Evolutionary conservation across 2,888 invertebrate species (phyloP).

Genomic region (Marronus borbonicus): DNA sequence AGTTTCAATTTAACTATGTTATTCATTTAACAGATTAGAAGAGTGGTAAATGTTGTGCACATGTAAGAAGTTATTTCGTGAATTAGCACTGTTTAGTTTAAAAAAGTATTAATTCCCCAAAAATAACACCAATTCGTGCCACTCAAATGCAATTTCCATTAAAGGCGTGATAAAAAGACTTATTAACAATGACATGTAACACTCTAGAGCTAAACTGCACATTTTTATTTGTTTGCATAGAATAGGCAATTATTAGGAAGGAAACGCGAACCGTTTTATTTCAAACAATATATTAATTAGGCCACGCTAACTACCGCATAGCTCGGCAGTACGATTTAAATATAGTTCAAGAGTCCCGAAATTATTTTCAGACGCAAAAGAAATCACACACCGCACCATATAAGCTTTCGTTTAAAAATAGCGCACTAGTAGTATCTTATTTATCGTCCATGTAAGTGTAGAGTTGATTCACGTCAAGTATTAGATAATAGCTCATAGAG

Average conservation of each 20-base stretch:
- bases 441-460: constrained; percentile 17
- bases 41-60: no score
- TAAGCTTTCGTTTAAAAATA: constrained; percentile 52
- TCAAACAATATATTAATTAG: constrained; percentile 35
- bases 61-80: no score
- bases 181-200: no score
- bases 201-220: no score
- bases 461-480: constrained; percentile 22
- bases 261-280: constrained; percentile 6
- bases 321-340: constrained; percentile 34
- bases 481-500: constrained; percentile 29
- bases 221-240: not conserved
- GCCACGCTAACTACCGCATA: constrained; percentile 36
- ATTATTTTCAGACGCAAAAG: constrained; percentile 35
- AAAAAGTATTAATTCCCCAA: not conserved
- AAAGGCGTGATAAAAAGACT: no score
- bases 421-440: constrained; percentile 41
- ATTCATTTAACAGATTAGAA: no score
- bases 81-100: no score
- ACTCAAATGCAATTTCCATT: no score
- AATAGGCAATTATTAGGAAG: not conserved
- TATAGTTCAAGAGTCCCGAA: constrained; percentile 42
- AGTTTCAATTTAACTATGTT: no score
- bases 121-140: not conserved
- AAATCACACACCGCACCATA: constrained; percentile 49